These are phyloP conservation scores for Cydia splendana DNA, from an alignment of 1,140 invertebrate species.

Conservation along the genomic window DNA sequence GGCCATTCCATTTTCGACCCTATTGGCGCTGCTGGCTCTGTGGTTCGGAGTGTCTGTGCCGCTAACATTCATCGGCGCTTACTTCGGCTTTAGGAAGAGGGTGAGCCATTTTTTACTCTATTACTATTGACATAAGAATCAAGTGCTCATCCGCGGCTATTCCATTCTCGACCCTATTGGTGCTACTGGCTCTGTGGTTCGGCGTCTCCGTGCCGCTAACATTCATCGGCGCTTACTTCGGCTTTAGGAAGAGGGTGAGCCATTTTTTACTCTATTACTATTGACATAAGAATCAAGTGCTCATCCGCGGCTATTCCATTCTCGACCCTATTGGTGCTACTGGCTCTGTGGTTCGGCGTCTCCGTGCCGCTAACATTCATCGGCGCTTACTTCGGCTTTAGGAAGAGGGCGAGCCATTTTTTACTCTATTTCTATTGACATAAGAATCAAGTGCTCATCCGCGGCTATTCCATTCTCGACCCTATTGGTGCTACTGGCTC, in stretches of 20 bases:
- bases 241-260: constrained; percentile 96
- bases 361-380: constrained; percentile 98
- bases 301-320: constrained; percentile 98
- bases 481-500: constrained; percentile 95
- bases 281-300: constrained; percentile 80
- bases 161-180: constrained; percentile 98
- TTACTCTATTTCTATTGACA: no score
- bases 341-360: constrained; percentile 98
- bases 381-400: constrained; percentile 98
- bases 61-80: constrained; percentile 97
- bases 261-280: not conserved
- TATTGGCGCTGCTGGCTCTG: constrained; percentile 96
- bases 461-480: constrained; percentile 98
- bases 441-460: constrained; percentile 88
- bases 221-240: constrained; percentile 98
- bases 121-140: no score
- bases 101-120: constrained; percentile 80
- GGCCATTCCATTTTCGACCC: constrained; percentile 97
- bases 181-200: constrained; percentile 98
- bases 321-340: constrained; percentile 96
- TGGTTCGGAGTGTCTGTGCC: constrained; percentile 99
- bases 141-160: constrained; percentile 97
- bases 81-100: constrained; percentile 98
- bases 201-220: constrained; percentile 98
- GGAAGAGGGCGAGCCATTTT: constrained; percentile 90